Evolutionary conservation across 2,113 vertebrate genomes (phyloP).

Genomic region (Isurus oxyrinchus): DNA sequence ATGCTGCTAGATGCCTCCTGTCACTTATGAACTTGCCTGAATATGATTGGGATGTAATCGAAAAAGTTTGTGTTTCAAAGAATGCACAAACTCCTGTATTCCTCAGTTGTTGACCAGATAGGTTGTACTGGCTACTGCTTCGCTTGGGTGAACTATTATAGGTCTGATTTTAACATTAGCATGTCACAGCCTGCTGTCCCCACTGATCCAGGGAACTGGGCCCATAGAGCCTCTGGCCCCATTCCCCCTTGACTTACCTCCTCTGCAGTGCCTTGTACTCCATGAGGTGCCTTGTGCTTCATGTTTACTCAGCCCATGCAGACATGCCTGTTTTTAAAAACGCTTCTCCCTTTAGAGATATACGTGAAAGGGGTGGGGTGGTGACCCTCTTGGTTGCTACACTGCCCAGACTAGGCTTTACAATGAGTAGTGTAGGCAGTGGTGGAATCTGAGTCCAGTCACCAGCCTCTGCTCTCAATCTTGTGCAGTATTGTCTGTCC

Average conservation of each 20-base stretch:
- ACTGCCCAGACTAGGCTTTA: background rate
- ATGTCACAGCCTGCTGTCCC: background rate
- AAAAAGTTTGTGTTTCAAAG: background rate
- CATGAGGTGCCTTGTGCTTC: background rate
- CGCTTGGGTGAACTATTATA: background rate
- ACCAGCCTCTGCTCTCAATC: background rate
- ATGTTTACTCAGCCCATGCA: background rate
- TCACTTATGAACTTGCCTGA: background rate
- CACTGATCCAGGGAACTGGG: background rate
- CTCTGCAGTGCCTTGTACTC: slow-evolving; percentile 21
- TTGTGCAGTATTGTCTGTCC: background rate
- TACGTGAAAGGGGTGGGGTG: background rate
- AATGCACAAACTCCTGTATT: background rate
- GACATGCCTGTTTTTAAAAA: background rate
- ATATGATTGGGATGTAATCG: background rate
- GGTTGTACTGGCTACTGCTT: background rate
- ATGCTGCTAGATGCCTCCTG: background rate
- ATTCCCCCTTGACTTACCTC: too few relatives aligned
- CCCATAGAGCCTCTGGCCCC: background rate
- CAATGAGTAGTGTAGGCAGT: background rate
- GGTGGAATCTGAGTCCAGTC: background rate
- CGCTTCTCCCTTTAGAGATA: background rate
- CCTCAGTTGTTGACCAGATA: background rate
- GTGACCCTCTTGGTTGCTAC: background rate
- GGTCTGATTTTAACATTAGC: background rate